Conservation (phyloP, 2,888 invertebrate genomes). For the Oscheius onirici region DNA sequence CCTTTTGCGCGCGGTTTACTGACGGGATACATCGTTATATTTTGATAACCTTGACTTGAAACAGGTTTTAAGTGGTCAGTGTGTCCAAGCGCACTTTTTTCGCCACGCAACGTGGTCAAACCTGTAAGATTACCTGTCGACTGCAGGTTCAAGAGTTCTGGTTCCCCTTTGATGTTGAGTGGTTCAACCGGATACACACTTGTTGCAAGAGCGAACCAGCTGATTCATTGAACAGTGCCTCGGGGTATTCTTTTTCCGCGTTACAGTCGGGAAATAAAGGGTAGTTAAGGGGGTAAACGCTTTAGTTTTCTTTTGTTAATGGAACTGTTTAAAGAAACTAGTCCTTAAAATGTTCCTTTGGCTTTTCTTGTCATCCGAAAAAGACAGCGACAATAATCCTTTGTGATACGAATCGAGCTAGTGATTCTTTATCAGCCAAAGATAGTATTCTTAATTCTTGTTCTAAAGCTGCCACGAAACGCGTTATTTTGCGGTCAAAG, state of each 20-base stretch:
- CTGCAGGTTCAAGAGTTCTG: not conserved
- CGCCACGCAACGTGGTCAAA: not conserved
- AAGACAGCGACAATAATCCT: constrained; percentile 15
- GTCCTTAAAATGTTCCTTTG: not conserved
- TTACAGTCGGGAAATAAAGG: constrained; percentile 22
- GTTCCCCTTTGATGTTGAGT: constrained; percentile 2
- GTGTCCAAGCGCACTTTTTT: not conserved
- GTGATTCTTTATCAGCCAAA: constrained; percentile 5
- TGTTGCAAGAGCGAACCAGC: constrained; percentile 20
- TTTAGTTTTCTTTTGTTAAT: not conserved
- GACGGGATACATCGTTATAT: constrained; percentile 20
- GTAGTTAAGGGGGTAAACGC: not conserved
- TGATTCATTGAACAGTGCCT: not conserved
- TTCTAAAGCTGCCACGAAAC: too few relatives aligned
- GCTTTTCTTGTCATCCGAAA: not conserved
- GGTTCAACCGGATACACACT: constrained; percentile 18
- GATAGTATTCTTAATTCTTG: too few relatives aligned
- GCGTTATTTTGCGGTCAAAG: too few relatives aligned
- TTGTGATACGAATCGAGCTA: not conserved
- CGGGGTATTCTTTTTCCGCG: not conserved
- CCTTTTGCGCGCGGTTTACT: constrained; percentile 8
- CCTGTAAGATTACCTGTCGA: not conserved
- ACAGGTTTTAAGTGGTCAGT: constrained; percentile 12
- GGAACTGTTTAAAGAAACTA: not conserved
- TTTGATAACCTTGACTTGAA: constrained; percentile 29